These are phyloP conservation scores for Vidua macroura DNA, from an alignment of 2,113 vertebrate species.

Conservation along the genomic window DNA sequence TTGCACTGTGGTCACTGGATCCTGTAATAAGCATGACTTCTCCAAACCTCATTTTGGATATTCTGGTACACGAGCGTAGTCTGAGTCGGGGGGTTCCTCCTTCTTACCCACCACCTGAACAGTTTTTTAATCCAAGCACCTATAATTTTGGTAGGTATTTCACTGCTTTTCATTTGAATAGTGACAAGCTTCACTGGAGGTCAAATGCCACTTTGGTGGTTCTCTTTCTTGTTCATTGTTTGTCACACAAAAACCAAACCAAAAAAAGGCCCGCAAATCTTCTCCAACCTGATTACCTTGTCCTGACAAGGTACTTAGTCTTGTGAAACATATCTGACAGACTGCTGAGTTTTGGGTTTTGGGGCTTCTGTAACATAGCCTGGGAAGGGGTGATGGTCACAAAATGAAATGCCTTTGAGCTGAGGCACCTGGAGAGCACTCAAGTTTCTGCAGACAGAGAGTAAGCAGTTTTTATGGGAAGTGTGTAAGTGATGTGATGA, in stretches of 20 bases:
- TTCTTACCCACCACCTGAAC: constrained; percentile 88
- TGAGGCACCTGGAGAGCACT: background rate
- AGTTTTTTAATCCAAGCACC: constrained; percentile 89
- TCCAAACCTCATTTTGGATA: background rate
- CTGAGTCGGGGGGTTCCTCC: constrained; percentile 82
- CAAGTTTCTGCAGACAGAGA: fast-evolving
- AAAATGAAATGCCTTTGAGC: background rate
- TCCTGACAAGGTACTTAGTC: background rate
- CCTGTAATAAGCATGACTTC: constrained; percentile 78
- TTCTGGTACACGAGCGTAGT: background rate
- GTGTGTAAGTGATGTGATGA: background rate
- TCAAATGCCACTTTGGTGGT: background rate
- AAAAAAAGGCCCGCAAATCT: background rate
- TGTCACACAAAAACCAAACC: background rate
- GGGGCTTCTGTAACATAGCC: background rate
- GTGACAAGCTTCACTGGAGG: background rate
- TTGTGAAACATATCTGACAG: background rate
- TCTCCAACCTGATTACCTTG: no score
- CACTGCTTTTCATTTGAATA: background rate
- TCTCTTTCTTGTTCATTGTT: background rate
- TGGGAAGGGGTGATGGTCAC: background rate
- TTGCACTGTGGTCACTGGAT: constrained; percentile 94
- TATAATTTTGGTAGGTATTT: constrained; percentile 67
- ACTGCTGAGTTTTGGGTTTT: background rate
- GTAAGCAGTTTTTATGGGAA: background rate